Evolutionary conservation across 2,888 invertebrate genomes (phyloP).

Genomic region (Phortica okadai): DNA sequence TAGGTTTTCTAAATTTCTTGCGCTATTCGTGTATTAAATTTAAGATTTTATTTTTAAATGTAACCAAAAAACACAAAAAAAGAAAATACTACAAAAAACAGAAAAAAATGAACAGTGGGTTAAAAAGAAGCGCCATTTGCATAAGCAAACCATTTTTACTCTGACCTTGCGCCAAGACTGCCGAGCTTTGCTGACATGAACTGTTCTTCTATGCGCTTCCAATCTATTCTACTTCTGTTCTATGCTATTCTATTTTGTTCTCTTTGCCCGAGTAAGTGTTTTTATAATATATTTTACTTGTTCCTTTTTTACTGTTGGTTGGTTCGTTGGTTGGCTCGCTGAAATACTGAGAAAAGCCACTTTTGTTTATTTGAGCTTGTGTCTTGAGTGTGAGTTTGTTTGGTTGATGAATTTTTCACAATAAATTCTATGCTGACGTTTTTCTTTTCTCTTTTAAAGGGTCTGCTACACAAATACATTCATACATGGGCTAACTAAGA

Average conservation of each 20-base stretch:
- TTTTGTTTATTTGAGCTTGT: background rate
- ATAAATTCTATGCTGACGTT: conserved; percentile 11
- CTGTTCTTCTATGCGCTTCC: background rate
- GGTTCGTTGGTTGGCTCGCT: background rate
- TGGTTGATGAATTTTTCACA: conserved; percentile 21
- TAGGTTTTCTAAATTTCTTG: too few species aligned
- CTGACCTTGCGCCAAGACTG: conserved; percentile 32
- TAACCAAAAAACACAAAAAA: background rate
- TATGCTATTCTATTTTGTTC: too few species aligned
- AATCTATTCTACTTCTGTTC: too few species aligned
- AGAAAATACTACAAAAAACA: background rate
- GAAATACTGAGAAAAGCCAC: background rate
- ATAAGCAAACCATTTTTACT: conserved; percentile 48
- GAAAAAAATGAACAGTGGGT: background rate
- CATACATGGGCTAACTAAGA: too few species aligned
- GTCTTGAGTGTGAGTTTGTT: background rate
- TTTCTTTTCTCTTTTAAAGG: background rate
- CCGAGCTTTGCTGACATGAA: conserved; percentile 9
- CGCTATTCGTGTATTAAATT: too few species aligned
- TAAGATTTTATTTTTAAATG: too few species aligned
- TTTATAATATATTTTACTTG: conserved; percentile 20
- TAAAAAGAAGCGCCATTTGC: conserved; percentile 39
- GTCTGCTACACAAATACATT: too few species aligned
- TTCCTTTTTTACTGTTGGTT: background rate
- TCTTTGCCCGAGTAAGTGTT: background rate